Conservation (phyloP, 1,140 invertebrate genomes). For the Cataglyphis hispanica region DNA sequence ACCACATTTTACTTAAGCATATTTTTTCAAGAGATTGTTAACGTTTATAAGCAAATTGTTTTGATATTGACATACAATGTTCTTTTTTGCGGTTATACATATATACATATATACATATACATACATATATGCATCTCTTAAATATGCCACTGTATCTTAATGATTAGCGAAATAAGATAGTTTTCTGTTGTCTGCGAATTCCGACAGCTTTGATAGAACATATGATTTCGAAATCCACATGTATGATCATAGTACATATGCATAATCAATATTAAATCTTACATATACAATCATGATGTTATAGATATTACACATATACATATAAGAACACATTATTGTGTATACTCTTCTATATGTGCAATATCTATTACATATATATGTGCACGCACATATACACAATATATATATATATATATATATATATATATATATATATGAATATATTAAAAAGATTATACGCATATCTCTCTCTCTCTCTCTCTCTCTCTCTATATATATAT, state of each 20-base stretch:
- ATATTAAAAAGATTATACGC: no score
- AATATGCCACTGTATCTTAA: neutral
- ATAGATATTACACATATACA: no score
- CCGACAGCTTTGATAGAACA: neutral
- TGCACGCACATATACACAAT: no score
- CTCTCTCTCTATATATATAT: no score
- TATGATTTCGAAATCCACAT: neutral
- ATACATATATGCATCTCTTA: neutral
- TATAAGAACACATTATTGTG: no score
- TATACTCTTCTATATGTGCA: no score
- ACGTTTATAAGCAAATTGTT: constrained; percentile 1
- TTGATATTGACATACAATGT: neutral
- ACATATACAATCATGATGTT: no score
- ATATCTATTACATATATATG: no score
- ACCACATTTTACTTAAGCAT: neutral
- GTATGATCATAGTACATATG: neutral
- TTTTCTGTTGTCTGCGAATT: constrained; percentile 25
- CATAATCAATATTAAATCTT: neutral
- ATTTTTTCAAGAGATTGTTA: constrained; percentile 18
- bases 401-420: no score
- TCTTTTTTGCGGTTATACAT: neutral
- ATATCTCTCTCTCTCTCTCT: no score
- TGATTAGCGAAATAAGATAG: neutral
- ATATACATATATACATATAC: neutral
- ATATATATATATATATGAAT: no score